phyloP scores from a whole-genome alignment of 2,113 vertebrate species.

The Lontra canadensis region DNA sequence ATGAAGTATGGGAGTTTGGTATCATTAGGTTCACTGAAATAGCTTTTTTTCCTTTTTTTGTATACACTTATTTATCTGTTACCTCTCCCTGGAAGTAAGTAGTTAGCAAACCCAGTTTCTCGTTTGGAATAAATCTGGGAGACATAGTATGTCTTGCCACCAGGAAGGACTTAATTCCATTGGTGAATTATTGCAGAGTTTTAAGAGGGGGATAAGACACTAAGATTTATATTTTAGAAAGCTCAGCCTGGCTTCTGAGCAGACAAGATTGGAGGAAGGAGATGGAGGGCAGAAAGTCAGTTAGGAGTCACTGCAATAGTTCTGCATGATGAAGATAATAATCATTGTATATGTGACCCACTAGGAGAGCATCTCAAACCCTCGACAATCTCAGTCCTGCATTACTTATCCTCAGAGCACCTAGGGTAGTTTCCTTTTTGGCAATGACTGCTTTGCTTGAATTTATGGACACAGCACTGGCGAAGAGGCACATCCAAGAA shows the following conservation, averaged over 20 bases:
- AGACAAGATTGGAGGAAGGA: neutral
- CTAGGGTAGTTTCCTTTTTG: neutral
- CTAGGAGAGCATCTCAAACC: neutral
- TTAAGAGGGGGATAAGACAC: neutral
- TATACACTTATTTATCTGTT: neutral
- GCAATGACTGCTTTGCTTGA: neutral
- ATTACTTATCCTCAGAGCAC: neutral
- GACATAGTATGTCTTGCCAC: neutral
- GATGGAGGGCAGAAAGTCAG: neutral
- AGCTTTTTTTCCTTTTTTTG: neutral
- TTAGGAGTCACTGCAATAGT: neutral
- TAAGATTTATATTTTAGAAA: neutral
- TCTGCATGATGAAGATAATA: neutral
- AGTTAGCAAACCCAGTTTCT: neutral
- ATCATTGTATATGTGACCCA: neutral
- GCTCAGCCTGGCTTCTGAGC: neutral
- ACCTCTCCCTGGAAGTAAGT: neutral
- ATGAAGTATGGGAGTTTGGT: neutral
- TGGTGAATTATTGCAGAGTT: neutral
- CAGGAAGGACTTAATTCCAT: neutral
- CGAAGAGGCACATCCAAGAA: neutral
- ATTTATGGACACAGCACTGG: neutral
- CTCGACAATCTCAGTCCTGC: fast-evolving
- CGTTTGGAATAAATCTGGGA: neutral
- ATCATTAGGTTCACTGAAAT: neutral